Conservation (phyloP, 2,113 vertebrate species). For the Cervus canadensis region DNA sequence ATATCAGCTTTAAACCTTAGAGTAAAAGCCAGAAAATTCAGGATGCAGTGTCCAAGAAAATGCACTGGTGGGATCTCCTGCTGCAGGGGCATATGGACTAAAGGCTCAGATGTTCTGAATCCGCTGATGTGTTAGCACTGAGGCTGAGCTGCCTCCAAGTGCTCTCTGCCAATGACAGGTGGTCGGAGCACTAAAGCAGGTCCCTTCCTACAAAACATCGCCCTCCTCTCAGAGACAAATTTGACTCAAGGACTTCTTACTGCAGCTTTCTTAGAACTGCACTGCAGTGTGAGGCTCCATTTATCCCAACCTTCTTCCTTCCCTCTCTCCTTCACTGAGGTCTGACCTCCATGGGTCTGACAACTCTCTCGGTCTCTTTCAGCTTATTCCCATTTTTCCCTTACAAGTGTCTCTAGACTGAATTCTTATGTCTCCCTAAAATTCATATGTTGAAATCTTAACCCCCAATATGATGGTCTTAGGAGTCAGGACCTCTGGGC, state of each 20-base stretch:
- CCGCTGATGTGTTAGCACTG: neutral
- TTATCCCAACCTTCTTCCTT: neutral
- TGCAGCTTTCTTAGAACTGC: neutral
- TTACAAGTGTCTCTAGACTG: neutral
- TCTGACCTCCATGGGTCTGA: neutral
- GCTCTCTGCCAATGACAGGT: neutral
- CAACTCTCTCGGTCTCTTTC: neutral
- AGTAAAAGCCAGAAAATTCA: neutral
- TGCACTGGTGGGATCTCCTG: neutral
- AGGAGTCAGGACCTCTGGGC: neutral
- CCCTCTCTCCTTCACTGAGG: neutral
- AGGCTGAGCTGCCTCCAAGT: neutral
- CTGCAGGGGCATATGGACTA: neutral
- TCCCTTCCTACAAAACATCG: neutral
- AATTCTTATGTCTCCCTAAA: neutral
- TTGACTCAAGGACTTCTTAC: neutral
- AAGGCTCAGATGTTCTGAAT: neutral
- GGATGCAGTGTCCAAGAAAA: neutral
- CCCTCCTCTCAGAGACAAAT: neutral
- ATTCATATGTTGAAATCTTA: neutral
- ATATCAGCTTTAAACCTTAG: neutral
- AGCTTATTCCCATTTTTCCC: neutral
- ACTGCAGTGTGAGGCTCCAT: neutral
- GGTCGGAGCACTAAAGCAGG: neutral
- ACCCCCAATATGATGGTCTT: neutral